Evolutionary conservation across 2,888 invertebrate genomes (phyloP).

Genomic region (Drosophila nr. medialis): DNA sequence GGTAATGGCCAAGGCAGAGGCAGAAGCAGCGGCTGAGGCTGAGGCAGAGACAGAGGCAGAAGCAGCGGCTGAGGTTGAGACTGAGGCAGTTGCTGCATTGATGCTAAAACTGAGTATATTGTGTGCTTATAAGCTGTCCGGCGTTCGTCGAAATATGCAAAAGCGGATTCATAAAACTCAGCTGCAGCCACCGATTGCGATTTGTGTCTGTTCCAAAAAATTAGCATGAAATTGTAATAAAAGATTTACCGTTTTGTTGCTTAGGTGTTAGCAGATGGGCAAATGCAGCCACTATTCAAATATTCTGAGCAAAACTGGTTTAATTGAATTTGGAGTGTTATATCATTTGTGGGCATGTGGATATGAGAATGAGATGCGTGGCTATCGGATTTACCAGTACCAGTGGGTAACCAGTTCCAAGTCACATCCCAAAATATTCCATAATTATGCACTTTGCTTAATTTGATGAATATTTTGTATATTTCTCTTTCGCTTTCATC

Average conservation of each 20-base stretch:
- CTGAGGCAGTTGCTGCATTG: constrained; percentile 27
- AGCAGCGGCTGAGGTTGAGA: not conserved
- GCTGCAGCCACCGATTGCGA: constrained; percentile 46
- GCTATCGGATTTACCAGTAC: constrained; percentile 20
- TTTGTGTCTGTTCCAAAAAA: constrained; percentile 32
- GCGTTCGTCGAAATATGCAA: constrained; percentile 50
- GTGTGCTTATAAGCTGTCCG: constrained; percentile 7
- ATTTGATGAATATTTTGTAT: not conserved
- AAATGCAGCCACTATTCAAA: constrained; percentile 49
- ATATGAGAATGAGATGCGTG: constrained; percentile 25
- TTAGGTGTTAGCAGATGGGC: constrained; percentile 54
- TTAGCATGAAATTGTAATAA: constrained; percentile 77
- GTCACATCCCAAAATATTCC: constrained; percentile 9
- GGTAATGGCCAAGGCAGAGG: not conserved
- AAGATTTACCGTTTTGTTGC: constrained; percentile 69
- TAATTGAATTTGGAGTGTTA: constrained; percentile 66
- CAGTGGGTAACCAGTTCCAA: constrained; percentile 40
- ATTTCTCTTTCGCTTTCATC: constrained; percentile 4
- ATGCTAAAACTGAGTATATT: not conserved
- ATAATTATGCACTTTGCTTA: constrained; percentile 7
- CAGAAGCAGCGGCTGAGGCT: not conserved
- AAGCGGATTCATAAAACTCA: constrained; percentile 60
- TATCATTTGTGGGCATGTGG: constrained; percentile 52
- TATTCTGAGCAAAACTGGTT: constrained; percentile 64
- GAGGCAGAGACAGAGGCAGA: not conserved